phyloP scores from a whole-genome alignment of 92 coral and sea anemone genomes.

The Porites lobata region DNA sequence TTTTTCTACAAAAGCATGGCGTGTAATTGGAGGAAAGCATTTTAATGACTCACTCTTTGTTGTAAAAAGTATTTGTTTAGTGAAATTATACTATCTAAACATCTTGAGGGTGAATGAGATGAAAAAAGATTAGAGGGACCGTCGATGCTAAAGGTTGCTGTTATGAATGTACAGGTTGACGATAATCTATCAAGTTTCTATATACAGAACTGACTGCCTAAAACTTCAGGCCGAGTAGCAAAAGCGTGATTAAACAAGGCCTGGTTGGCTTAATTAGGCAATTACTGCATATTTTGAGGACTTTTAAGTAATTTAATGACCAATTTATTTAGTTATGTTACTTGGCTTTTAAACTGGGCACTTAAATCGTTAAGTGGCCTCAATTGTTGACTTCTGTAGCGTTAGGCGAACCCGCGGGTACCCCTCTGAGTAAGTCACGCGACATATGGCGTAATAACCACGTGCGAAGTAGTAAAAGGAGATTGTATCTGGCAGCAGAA shows the following conservation, averaged over 20 bases:
- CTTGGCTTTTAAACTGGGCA: background rate
- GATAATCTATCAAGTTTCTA: background rate
- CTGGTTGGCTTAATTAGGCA: background rate
- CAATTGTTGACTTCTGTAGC: background rate
- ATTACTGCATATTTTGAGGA: background rate
- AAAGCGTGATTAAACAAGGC: background rate
- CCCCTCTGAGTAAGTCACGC: no score
- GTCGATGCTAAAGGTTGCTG: background rate
- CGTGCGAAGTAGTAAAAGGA: no score
- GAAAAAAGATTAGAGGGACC: background rate
- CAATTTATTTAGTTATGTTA: conserved; percentile 22
- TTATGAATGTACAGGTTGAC: background rate
- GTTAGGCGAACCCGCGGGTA: no score
- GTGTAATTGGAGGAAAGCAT: conserved; percentile 19
- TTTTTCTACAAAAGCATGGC: background rate
- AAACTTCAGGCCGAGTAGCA: background rate
- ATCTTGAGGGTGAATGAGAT: background rate
- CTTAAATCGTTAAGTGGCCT: background rate
- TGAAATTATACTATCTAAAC: conserved; percentile 38
- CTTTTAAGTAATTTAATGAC: background rate
- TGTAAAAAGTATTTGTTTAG: conserved; percentile 38
- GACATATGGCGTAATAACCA: no score
- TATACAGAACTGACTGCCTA: background rate
- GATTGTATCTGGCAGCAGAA: no score
- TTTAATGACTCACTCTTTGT: conserved; percentile 32